phyloP scores from a whole-genome alignment of 2,888 invertebrate species.

The Callimorpha dominula region DNA sequence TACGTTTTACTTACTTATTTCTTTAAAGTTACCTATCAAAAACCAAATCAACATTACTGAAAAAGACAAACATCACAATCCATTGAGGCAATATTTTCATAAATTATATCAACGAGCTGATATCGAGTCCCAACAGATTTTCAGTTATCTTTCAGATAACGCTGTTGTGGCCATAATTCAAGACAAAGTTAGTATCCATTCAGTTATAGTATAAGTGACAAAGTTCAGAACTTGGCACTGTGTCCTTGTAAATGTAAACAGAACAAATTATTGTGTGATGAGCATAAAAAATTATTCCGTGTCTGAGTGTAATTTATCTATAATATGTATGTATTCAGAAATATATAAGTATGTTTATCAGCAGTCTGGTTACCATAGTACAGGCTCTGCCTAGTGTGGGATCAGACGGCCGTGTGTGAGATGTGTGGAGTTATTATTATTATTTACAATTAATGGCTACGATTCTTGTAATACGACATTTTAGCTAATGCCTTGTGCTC shows the following conservation, averaged over 20 bases:
- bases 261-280: no score
- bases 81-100: conserved; percentile 9
- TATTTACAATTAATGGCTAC: neutral
- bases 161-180: conserved; percentile 4
- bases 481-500: neutral
- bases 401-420: no score
- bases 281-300: no score
- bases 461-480: neutral
- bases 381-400: no score
- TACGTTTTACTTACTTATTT: neutral
- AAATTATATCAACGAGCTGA: conserved; percentile 21
- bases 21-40: neutral
- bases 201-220: neutral
- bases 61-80: conserved; percentile 11
- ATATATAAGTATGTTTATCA: no score
- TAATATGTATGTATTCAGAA: no score
- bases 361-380: no score
- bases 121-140: conserved; percentile 19
- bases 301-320: no score
- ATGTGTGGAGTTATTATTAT: no score
- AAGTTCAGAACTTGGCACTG: conserved; percentile 13
- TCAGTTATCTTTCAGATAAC: conserved; percentile 13
- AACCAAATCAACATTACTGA: conserved; percentile 7
- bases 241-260: conserved; percentile 14
- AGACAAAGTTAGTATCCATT: conserved; percentile 1